Evolutionary conservation across 2,113 vertebrate genomes (phyloP).

Genomic region (Rhinolophus sinicus): DNA sequence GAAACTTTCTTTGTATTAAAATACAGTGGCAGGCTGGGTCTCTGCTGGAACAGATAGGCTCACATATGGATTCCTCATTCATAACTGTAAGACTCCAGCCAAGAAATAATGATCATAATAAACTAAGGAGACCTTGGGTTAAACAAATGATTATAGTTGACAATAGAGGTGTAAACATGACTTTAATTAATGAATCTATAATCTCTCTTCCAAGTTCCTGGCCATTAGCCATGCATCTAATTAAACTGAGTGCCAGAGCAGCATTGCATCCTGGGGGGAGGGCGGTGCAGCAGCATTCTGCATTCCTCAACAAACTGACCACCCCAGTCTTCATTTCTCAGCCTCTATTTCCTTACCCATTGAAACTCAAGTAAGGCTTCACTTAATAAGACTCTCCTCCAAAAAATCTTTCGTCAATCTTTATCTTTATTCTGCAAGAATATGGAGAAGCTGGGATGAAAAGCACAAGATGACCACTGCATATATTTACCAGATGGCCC

Average conservation of each 20-base stretch:
- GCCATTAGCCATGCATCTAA: conserved; percentile 63
- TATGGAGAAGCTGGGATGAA: not conserved
- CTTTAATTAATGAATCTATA: conserved; percentile 69
- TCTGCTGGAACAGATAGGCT: not conserved
- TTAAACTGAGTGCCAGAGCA: conserved; percentile 21
- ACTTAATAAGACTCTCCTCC: not conserved
- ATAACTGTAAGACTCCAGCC: conserved; percentile 37
- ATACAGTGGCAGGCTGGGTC: not conserved
- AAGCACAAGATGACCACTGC: not conserved
- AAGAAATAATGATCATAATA: conserved; percentile 60
- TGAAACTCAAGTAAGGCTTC: not conserved
- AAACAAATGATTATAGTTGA: conserved; percentile 74
- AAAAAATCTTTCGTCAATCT: not conserved
- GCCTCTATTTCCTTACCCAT: not conserved
- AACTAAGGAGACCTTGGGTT: conserved; percentile 69
- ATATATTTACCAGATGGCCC: not conserved
- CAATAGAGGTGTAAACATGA: conserved; percentile 74
- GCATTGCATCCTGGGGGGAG: not conserved
- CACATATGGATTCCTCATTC: not conserved
- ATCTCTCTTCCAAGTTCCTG: conserved; percentile 59
- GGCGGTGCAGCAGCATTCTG: not conserved
- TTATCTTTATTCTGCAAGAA: not conserved
- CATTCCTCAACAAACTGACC: not conserved
- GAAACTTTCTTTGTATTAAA: not conserved
- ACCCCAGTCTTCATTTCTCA: not conserved